Percentiles rank a stretch among this genome's conserved stretches.
These are phyloP conservation scores for Zosterops hypoxanthus DNA, from an alignment of 2,113 vertebrate species.

Conservation along the genomic window DNA sequence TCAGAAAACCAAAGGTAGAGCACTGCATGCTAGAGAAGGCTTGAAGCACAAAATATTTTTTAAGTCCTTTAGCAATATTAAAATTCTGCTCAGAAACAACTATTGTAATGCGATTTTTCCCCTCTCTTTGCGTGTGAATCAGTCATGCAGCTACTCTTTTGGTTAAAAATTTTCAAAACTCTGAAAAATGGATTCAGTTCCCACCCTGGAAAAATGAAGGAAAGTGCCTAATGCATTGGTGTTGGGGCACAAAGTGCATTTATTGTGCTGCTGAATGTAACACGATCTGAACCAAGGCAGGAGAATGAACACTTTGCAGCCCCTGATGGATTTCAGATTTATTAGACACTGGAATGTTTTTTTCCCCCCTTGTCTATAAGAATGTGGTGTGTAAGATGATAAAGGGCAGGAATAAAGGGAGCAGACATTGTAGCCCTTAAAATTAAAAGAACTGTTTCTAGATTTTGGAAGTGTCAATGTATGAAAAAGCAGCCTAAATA, in stretches of 20 bases:
- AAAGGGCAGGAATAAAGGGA: constrained; percentile 64
- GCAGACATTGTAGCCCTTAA: constrained; percentile 35
- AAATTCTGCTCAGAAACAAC: constrained; percentile 29
- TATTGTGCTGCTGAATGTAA: constrained; percentile 66
- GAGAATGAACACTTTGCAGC: constrained; percentile 48
- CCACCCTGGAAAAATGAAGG: constrained; percentile 21
- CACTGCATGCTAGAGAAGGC: neutral
- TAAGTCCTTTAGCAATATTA: constrained; percentile 12
- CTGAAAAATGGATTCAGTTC: neutral
- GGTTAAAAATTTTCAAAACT: constrained; percentile 26
- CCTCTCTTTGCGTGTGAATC: neutral
- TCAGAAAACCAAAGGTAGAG: constrained; percentile 30
- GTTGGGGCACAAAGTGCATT: constrained; percentile 62
- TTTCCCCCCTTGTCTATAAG: constrained; percentile 56
- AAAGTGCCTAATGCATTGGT: constrained; percentile 42
- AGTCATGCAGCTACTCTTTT: neutral
- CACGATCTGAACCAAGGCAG: constrained; percentile 39
- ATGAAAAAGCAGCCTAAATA: constrained; percentile 26
- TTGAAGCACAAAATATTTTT: neutral
- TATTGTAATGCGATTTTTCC: neutral
- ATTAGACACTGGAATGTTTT: constrained; percentile 68
- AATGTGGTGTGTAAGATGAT: constrained; percentile 66
- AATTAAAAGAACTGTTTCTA: constrained; percentile 57
- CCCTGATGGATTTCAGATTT: constrained; percentile 71
- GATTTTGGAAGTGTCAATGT: constrained; percentile 45